Base-by-base conservation (phyloP, 2,888 invertebrate genomes). In the Tetropium fuscum region DNA sequence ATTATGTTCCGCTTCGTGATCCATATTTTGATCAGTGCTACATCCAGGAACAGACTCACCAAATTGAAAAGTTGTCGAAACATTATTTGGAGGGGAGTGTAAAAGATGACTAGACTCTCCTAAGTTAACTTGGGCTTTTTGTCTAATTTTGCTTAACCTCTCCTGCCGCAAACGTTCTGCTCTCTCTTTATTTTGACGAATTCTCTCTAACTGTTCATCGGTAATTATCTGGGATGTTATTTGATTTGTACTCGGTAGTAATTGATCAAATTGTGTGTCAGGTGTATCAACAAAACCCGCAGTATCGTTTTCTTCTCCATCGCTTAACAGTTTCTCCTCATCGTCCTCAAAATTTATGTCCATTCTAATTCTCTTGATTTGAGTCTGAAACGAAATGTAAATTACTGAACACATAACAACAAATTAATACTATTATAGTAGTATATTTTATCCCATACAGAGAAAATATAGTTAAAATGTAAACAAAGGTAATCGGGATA, bases 141-240 rank as follows among this genome's bases (percentile, higher is more conserved):
- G 54, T 60, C 41, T 30, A 13, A 61, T 60, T 58, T 61, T 67
- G 45, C 44, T 60, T 22, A 74, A 78, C 10, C 81, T 72, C 54
- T 75, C 71, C 48, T 59, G 61, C 45, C 73, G 74, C 75, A 84
- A 43, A 78, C 81, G 68, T 72, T 83, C 67, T 15, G 81, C 81
- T 69, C 84, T 74, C 66, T 79, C 77, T 63, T 68, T 75, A 64
- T 80, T 81, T 41, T 71, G 83, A 47, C 88, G 84, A 74, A 92
- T 93, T 66, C 85, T 85, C 16, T 90, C 85, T 80, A 92, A 89
- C 72, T 88, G 85, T 48, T 90, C 92, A 1, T 89, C 85, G 1
- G 83, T 85, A 7, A 89, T 71, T 60, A 76, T 72, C 27, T 58
- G 49, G 18, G 55, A 45, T 47, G 32, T 5, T 34, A 36, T 40